Base-by-base conservation (phyloP, 1,140 invertebrate species). In the Bombus terrestris region DNA sequence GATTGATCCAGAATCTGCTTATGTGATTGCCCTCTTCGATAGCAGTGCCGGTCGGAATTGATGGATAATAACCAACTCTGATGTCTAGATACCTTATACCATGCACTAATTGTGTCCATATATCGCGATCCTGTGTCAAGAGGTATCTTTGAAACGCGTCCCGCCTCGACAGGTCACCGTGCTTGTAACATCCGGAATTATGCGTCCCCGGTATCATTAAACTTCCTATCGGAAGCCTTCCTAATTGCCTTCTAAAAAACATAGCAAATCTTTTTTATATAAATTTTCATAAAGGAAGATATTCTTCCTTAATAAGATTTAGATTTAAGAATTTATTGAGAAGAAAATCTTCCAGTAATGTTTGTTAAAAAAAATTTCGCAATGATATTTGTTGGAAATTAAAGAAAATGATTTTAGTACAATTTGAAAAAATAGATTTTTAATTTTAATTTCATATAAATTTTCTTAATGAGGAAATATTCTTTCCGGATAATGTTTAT, bases 81-180 rank as follows among this genome's bases (percentile, higher is more conserved):
- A 98, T 96, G 94, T 98, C 98, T 39, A 98, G 95, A 92, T 98
- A 98, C 89, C 98, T 95, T 91, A 98, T 97, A 47, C 98, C 98
- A 92, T 98, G 97, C 2, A 97, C 96, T 25, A 98, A 95, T 92
- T 98, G 98, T 0, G 96, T 96, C 96, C 97, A 98, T 35, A 98
- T 95, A 90, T 97, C 96, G 66, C 97, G 96, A 92, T 98, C 97
- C 93, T 98, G 98, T 37, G 96, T 96, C 12, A 96, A 89, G 73
- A 96, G 89, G 87, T 96, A 97, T n/a, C 95, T 93, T 83, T 95
- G 92, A 78, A 95, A 93, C 64, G 93, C 93, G 66, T 95, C 94
- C 80, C 88, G 93, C 59, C 86, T 92, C 69, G 94, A 94, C 37
- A 94, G 87, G 41, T 95, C 95, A 69, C 90, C 93, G 35, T 95